Conservation (phyloP, 2,888 invertebrate species). For the Megalurothrips usitatus region DNA sequence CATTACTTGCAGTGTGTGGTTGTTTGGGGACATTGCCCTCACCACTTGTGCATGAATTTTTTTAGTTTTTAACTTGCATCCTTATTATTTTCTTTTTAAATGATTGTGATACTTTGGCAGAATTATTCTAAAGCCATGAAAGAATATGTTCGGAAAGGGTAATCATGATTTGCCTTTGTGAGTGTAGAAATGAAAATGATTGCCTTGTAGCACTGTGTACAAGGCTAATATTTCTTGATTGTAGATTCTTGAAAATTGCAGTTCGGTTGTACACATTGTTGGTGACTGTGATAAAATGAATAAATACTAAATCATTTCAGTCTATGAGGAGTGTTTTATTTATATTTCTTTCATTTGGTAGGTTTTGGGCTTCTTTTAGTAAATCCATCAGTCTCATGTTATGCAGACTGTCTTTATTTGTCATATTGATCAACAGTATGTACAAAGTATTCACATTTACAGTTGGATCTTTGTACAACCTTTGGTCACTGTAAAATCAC, state of each 20-base stretch:
- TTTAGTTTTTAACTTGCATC: background rate
- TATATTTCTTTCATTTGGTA: background rate
- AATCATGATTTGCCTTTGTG: too few species aligned
- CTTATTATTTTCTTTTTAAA: background rate
- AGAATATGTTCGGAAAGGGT: too few species aligned
- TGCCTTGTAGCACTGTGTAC: too few species aligned
- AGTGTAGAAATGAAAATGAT: too few species aligned
- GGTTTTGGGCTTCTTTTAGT: background rate
- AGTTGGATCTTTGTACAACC: background rate
- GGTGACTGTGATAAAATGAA: constrained; percentile 22
- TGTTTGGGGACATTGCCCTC: background rate
- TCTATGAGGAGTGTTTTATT: background rate
- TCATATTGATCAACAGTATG: background rate
- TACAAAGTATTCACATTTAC: background rate
- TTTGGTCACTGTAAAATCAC: constrained; percentile 7
- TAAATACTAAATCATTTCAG: background rate
- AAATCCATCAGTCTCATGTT: background rate
- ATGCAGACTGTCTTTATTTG: too few species aligned
- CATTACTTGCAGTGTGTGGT: background rate
- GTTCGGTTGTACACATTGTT: background rate
- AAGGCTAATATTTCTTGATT: too few species aligned
- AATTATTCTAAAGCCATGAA: background rate
- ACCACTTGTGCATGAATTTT: background rate
- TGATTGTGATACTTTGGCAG: background rate
- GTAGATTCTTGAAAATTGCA: background rate